phyloP scores from a whole-genome alignment of 2,113 vertebrate genomes.

The Emberiza fucata region DNA sequence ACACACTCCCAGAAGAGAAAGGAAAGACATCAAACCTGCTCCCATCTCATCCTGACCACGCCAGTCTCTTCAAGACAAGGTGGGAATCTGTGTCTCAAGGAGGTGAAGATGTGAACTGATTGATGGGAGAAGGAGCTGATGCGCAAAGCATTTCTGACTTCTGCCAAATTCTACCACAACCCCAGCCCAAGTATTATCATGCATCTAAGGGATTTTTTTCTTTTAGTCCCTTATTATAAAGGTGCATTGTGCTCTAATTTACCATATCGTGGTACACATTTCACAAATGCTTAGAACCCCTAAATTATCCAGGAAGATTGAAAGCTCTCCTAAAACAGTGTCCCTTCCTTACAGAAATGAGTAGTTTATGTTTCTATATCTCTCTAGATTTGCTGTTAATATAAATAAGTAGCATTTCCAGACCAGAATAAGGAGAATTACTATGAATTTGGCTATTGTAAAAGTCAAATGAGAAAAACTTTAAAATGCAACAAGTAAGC shows the following conservation, averaged over 20 bases:
- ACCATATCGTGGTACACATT: not conserved
- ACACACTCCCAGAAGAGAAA: not conserved
- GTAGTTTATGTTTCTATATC: not conserved
- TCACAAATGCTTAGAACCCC: not conserved
- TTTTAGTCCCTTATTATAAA: not conserved
- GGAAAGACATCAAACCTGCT: not conserved
- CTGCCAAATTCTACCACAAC: not conserved
- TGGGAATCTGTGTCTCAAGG: not conserved
- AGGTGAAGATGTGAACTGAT: not conserved
- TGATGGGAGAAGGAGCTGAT: not conserved
- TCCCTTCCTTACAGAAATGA: not conserved
- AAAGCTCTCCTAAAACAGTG: not conserved
- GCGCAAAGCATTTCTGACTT: not conserved
- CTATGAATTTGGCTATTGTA: not conserved
- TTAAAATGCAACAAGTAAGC: not conserved
- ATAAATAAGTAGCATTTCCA: not conserved
- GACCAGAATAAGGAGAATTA: not conserved
- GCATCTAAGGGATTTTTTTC: rapidly evolving
- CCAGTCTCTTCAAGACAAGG: not conserved
- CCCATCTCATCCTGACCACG: not conserved
- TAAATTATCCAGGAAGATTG: not conserved
- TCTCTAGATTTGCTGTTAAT: not conserved
- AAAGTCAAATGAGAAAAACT: not conserved
- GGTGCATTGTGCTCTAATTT: not conserved
- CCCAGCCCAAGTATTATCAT: not conserved